Base-by-base conservation (phyloP, 2,113 vertebrate genomes). In the Camelus bactrianus region DNA sequence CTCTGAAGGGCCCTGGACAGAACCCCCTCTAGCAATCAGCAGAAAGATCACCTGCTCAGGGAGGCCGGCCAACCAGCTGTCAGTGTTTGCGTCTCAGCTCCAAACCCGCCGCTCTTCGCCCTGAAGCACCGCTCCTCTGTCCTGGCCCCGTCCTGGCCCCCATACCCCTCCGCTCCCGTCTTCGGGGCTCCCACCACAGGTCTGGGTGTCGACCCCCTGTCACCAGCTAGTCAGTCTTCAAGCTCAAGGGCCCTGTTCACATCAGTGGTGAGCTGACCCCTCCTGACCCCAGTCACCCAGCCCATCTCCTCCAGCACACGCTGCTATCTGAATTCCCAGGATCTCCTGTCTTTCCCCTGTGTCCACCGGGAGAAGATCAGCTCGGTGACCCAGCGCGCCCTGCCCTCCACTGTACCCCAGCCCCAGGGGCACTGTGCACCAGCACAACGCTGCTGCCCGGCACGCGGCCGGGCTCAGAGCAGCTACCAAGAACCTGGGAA, bases 181-280 rank as follows among this genome's bases (percentile, higher is more conserved):
- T 42, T 42, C 38, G 38, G 38, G 38, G 4, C 8, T 70, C 19
- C 32, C 50, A 13, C 20, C 48, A 48, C 50, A 54, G 24, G 62
- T 56, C 14, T 11, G 56, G 11, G 38, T 14, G 22, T 20, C 28
- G 20, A 52, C 15, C 48, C 62, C 3, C 70, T 8, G 12, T 38
- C 24, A 50, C 60, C 46, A 28, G 24, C 52, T 30, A 80, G 3
- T 48, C n/a, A 32, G 19, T 30, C 42, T 56, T 62, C 32, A 8
- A 0, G 30, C 64, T 38, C 64, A 30, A 12, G 69, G 28, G 22
- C 13, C 28, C n/a, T 24, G 30, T 70, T 70, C 70, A 26, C 42
- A 58, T 7, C 16, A 50, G 5, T 1, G 8, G 46, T 22, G 13
- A 0, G 6, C 28, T 26, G 26, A 5, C 19, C 17, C 11, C 26